These are phyloP conservation scores for Chamaea fasciata DNA, from an alignment of 2,113 vertebrate species.

Conservation along the genomic window DNA sequence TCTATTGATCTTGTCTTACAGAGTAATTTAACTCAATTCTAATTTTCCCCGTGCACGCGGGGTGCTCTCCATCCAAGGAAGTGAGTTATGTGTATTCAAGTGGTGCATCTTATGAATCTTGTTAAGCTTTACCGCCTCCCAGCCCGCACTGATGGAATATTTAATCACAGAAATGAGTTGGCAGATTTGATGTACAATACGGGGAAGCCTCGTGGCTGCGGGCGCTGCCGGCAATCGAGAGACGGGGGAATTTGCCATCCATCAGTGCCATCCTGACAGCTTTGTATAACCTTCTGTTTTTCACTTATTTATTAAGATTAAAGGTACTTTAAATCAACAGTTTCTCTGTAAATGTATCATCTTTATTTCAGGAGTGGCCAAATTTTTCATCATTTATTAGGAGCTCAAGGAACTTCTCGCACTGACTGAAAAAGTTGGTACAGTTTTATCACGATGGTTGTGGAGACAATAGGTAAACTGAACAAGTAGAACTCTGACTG, in stretches of 20 bases:
- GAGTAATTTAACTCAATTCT: slow-evolving; percentile 79
- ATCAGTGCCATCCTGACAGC: slow-evolving; percentile 74
- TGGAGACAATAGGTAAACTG: background rate
- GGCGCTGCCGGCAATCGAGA: slow-evolving; percentile 71
- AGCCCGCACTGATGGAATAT: slow-evolving; percentile 80
- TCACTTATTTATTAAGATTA: slow-evolving; percentile 81
- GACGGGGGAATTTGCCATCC: slow-evolving; percentile 69
- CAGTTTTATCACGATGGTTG: background rate
- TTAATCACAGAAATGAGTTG: slow-evolving; percentile 85
- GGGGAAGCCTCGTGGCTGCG: slow-evolving; percentile 62
- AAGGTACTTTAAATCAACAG: slow-evolving; percentile 76
- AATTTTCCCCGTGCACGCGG: slow-evolving; percentile 74
- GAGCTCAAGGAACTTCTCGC: background rate
- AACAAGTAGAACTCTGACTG: background rate
- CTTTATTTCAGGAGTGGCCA: slow-evolving; percentile 66
- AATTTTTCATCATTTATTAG: slow-evolving; percentile 67
- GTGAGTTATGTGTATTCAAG: slow-evolving; percentile 82
- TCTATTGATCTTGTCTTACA: slow-evolving; percentile 68
- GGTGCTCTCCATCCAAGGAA: slow-evolving; percentile 64
- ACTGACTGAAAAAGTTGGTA: background rate
- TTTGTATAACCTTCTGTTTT: slow-evolving; percentile 75
- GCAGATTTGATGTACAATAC: slow-evolving; percentile 78
- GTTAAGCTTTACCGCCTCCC: slow-evolving; percentile 77
- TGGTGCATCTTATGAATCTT: slow-evolving; percentile 80
- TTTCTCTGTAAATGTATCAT: slow-evolving; percentile 65